Evolutionary conservation across 2,888 invertebrate species (phyloP).

Genomic region (Parnassius mnemosyne): DNA sequence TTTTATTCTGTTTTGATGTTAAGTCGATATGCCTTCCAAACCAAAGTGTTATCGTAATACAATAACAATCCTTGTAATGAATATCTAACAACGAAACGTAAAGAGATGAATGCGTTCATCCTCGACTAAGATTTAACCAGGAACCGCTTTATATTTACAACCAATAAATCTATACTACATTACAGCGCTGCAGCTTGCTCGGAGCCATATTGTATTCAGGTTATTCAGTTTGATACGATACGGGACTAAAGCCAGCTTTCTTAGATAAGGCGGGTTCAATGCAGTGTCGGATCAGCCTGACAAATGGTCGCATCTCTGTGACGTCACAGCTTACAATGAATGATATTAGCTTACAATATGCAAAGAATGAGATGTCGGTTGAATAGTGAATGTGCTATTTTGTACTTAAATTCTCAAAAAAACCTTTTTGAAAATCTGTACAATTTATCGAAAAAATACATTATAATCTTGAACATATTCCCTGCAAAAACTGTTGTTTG

Average conservation of each 20-base stretch:
- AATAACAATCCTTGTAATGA: not conserved
- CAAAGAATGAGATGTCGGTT: constrained; percentile 9
- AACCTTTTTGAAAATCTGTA: no score
- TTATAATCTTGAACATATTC: no score
- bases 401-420: not conserved
- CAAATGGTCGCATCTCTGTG: constrained; percentile 60
- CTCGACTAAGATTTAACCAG: constrained; percentile 16
- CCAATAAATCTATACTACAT: constrained; percentile 33
- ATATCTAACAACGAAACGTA: constrained; percentile 13
- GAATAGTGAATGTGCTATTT: not conserved
- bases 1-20: not conserved
- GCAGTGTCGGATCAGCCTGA: constrained; percentile 63
- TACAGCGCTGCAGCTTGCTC: constrained; percentile 32
- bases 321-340: constrained; percentile 47
- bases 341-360: constrained; percentile 20
- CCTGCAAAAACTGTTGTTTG: no score
- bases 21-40: no score
- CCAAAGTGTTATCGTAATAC: no score
- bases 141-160: constrained; percentile 27
- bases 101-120: constrained; percentile 3
- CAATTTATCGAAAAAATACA: no score
- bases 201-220: constrained; percentile 50
- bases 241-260: constrained; percentile 58
- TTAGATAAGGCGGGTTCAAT: constrained; percentile 66
- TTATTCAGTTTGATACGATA: constrained; percentile 60